Evolutionary conservation across 2,113 vertebrate species (phyloP), one percentile per base, ranked within the genome.

Genomic region (Colossoma macropomum): DNA sequence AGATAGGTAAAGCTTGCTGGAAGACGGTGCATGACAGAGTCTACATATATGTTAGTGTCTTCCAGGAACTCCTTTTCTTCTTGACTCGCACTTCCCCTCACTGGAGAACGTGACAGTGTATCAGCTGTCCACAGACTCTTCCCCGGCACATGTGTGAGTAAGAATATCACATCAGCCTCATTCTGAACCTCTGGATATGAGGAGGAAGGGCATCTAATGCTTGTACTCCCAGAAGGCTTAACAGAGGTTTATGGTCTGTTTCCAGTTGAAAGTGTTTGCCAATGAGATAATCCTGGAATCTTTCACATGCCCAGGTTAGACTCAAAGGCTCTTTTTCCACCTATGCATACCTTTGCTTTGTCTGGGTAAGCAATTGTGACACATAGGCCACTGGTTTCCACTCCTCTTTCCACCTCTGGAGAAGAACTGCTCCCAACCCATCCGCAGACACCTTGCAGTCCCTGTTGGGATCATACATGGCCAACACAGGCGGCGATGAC

Each of bases 381-480:
- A 38, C 7, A 7, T 38, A 38, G 34, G 34, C 34, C 7, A 38
- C 7, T 38, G 34, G 34, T 7, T 7, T 38, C 34, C 34, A 38
- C 34, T 38, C 34, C 34, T 38, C 34, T 38, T 3, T 7, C 3
- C 7, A 7, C 7, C 7, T 38, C 7, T 38, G 34, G 34, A 38
- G 34, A 3, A 38, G 34, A 3, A 38, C 34, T 38, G 3, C 34
- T 38, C 34, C 34, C 34, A 38, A 7, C 7, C 34, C 34, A 38
- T 38, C 34, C 7, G 34, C 34, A 4, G 34, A 62, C 16, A 81
- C 41, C 0, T 16, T 32, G 48, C 48, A 52, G 15, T 89, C 71
- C 34, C 52, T 86, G 59, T 80, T 82, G 19, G 66, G 79, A 63
- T 86, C 30, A 34, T 83, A 85, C 75, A 85, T 82, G 5, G 10